Base-by-base conservation (phyloP, 2,888 invertebrate species). In the Macroteleia sp. region DNA sequence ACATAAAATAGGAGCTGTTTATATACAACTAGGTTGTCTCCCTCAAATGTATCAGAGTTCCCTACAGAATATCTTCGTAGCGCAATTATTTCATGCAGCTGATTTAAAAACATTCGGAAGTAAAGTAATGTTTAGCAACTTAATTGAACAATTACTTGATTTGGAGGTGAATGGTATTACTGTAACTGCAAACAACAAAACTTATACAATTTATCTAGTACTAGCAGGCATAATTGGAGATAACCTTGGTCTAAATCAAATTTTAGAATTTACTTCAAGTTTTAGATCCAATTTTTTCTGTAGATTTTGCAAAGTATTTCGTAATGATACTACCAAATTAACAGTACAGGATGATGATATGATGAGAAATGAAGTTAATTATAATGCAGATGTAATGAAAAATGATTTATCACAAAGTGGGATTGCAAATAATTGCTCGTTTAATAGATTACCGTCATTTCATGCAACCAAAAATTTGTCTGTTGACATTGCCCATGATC, bases 401-500 rank as follows among this genome's bases (percentile, higher is more conserved):
- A 19, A 52, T 6, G 9, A 48, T 34, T 1, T 16, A 1, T 16
- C 14, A 14, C 1, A 5, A 20, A 36, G 36, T 3, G 54, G 36
- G 10, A 25, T 54, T 8, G 10, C 3, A 12, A 14, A 52, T n/a
- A 14, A 34, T 0, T 34, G 36, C n/a, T 1, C 8, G 6, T 81
- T 79, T 20, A 79, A 80, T 42, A 9, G 46, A 19, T 32, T 81
- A 9, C 48, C 71, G 9, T 67, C 25, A 6, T 82, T 69, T 44
- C 57, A 75, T 56, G 69, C 62, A 3, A 25, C 28, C 8, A 52
- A 79, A 34, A 82, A 81, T 32, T 3, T 25, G 6, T 6, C 66
- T 1, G 64, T 71, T 4, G 81, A 81, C 56, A 57, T 82, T 1
- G 82, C 82, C 74, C 81, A 82, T 50, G 81, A 79, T 54, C 12